These are phyloP conservation scores for Blennius ocellaris DNA, from an alignment of 2,113 vertebrate species.

Conservation along the genomic window DNA sequence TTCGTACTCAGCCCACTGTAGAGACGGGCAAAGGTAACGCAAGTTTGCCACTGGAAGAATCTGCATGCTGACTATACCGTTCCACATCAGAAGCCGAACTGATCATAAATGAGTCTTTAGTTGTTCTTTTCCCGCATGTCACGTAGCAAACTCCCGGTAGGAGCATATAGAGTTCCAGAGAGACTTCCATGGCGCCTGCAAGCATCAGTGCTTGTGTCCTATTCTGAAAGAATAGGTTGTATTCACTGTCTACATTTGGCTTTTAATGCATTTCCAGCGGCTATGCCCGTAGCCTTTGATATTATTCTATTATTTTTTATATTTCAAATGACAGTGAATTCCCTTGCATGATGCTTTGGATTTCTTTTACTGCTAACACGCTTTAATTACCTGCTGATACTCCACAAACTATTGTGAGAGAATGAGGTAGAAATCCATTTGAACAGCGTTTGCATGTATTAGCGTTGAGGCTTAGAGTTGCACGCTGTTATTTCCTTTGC, in stretches of 20 bases:
- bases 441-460: constrained; percentile 29
- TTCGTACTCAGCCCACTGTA: constrained; percentile 89
- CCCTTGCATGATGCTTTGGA: constrained; percentile 45
- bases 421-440: background rate
- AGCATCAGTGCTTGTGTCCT: constrained; percentile 23
- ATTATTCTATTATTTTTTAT: background rate
- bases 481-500: background rate
- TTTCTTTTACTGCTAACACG: constrained; percentile 25
- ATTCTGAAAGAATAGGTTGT: constrained; percentile 17
- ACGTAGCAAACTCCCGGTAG: background rate
- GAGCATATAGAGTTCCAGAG: background rate
- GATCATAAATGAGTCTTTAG: no score
- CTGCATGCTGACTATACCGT: constrained; percentile 69
- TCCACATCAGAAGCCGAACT: background rate
- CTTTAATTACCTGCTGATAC: constrained; percentile 1
- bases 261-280: background rate
- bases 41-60: constrained; percentile 53
- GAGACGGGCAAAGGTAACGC: constrained; percentile 93
- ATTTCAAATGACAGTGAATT: constrained; percentile 9
- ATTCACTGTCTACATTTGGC: background rate
- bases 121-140: constrained; percentile 43
- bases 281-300: background rate
- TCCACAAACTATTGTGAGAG: background rate
- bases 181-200: constrained; percentile 45
- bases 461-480: constrained; percentile 6